These are phyloP conservation scores for Monochamus alternatus DNA, from an alignment of 2,888 invertebrate genomes.

Conservation along the genomic window DNA sequence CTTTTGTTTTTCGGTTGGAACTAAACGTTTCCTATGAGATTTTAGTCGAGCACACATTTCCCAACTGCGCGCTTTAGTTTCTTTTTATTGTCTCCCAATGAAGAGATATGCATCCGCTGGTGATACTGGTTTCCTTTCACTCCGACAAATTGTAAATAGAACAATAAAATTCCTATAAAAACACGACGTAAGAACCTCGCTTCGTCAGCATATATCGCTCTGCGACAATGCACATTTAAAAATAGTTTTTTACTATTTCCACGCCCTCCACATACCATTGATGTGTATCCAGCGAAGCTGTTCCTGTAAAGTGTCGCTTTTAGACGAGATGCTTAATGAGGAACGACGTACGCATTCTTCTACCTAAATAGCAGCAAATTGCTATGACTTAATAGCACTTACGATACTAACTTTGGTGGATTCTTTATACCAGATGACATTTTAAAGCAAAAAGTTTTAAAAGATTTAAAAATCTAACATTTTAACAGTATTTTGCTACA, in stretches of 20 bases:
- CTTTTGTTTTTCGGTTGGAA: too few species aligned
- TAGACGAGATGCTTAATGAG: constrained; percentile 1
- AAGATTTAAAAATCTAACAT: too few species aligned
- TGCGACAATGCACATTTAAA: neutral
- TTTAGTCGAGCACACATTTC: neutral
- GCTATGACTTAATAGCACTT: neutral
- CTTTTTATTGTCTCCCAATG: constrained; percentile 22
- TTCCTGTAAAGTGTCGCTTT: neutral
- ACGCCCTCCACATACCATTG: neutral
- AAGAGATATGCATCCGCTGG: constrained; percentile 27
- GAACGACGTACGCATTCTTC: neutral
- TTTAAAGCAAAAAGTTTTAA: too few species aligned
- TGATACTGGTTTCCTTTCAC: constrained; percentile 20
- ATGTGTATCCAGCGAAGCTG: neutral
- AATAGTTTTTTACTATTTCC: constrained; percentile 9
- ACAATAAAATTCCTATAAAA: constrained; percentile 11
- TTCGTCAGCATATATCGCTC: neutral
- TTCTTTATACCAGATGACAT: too few species aligned
- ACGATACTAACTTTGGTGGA: neutral
- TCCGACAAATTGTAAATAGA: constrained; percentile 23
- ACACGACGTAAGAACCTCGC: constrained; percentile 9
- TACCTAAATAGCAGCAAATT: neutral
- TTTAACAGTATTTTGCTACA: too few species aligned
- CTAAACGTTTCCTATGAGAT: too few species aligned
- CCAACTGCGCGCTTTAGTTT: neutral